Evolutionary conservation across 2,797 vertebrate species (phyloP).

Genomic region (Cygnus olor): DNA sequence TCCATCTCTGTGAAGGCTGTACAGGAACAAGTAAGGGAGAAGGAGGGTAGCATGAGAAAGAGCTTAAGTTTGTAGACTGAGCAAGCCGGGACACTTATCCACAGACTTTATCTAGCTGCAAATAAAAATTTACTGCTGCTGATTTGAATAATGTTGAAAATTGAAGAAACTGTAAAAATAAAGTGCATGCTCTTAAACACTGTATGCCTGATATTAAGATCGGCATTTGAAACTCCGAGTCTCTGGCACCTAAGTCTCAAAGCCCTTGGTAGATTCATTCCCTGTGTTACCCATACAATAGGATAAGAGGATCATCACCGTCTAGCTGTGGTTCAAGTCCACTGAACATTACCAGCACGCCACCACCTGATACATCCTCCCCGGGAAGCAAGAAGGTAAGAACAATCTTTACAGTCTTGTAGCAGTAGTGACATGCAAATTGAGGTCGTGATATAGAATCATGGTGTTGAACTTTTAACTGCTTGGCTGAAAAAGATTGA

Average conservation of each 20-base stretch:
- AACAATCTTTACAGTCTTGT: background rate
- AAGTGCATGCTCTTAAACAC: background rate
- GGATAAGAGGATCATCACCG: conserved; percentile 96
- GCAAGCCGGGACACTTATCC: background rate
- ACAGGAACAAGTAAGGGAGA: background rate
- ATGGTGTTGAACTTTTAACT: background rate
- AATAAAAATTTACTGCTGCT: background rate
- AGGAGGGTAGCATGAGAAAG: background rate
- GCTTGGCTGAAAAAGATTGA: background rate
- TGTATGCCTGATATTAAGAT: background rate
- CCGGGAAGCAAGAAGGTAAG: conserved; percentile 95
- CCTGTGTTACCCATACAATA: conserved; percentile 29
- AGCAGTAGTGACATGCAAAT: background rate
- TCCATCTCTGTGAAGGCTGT: background rate
- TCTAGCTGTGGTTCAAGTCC: conserved; percentile 98
- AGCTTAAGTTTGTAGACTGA: background rate
- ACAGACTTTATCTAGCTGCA: background rate
- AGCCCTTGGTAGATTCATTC: background rate
- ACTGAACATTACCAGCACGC: conserved; percentile 95
- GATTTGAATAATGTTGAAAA: background rate
- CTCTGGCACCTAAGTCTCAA: background rate
- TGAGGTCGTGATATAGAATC: fast-evolving
- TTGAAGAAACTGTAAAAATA: background rate
- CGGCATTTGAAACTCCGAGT: background rate
- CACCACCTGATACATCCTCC: conserved; percentile 93